These are phyloP conservation scores for Leptothorax acervorum DNA, from an alignment of 2,888 invertebrate genomes.

Conservation along the genomic window DNA sequence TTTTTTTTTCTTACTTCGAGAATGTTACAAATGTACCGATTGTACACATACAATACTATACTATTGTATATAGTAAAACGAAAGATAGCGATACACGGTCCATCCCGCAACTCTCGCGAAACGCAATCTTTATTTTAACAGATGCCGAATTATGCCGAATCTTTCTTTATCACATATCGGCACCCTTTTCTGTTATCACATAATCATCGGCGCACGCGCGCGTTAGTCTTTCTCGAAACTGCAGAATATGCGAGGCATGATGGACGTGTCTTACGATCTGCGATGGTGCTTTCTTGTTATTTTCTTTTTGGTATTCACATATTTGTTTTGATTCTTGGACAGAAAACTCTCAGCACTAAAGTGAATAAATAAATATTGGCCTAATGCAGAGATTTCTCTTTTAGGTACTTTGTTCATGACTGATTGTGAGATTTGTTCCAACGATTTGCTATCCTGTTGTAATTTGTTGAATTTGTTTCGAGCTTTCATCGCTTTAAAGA, in stretches of 20 bases:
- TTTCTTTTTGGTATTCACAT: background rate
- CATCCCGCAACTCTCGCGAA: background rate
- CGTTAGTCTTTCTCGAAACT: slow-evolving; percentile 92
- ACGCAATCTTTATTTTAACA: background rate
- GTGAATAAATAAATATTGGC: background rate
- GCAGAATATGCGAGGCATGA: slow-evolving; percentile 91
- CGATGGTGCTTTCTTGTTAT: background rate
- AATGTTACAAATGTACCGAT: background rate
- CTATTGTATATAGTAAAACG: background rate
- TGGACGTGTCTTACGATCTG: slow-evolving; percentile 88
- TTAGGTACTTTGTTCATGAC: background rate
- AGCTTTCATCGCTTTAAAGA: too few species aligned
- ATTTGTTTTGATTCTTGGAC: background rate
- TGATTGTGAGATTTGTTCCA: background rate
- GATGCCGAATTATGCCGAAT: slow-evolving; percentile 85
- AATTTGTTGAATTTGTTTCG: too few species aligned
- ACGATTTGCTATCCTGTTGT: background rate
- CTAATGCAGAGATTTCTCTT: background rate
- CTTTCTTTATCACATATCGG: slow-evolving; percentile 94
- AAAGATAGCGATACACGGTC: background rate
- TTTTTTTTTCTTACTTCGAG: background rate
- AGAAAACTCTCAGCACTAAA: background rate
- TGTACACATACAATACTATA: too few species aligned
- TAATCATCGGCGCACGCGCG: slow-evolving; percentile 89
- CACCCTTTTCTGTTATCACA: slow-evolving; percentile 95